phyloP scores from a whole-genome alignment of 2,113 vertebrate species.

The Lycaon pictus region DNA sequence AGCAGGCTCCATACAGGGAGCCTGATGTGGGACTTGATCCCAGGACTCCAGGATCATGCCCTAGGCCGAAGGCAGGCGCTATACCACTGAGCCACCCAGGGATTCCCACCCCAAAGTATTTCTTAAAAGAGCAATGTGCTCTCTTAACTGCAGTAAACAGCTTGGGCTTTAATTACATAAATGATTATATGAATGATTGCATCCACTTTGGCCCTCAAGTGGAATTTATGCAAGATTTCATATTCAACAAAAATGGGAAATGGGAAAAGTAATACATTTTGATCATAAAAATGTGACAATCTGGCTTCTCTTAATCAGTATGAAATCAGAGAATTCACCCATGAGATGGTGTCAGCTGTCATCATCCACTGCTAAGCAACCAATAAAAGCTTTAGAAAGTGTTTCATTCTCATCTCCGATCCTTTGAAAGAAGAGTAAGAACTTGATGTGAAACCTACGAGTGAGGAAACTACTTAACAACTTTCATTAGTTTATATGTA shows the following conservation, averaged over 20 bases:
- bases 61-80: too few species aligned
- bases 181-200: not conserved
- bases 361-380: not conserved
- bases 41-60: too few species aligned
- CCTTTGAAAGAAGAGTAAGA: not conserved
- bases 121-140: not conserved
- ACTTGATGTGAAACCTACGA: not conserved
- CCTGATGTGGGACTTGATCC: too few species aligned
- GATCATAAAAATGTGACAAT: not conserved
- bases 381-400: not conserved
- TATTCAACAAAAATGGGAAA: not conserved
- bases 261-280: not conserved
- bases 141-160: not conserved
- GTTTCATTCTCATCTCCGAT: not conserved
- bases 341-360: not conserved
- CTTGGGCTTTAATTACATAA: not conserved
- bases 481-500: not conserved
- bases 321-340: not conserved
- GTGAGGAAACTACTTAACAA: not conserved
- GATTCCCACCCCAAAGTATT: not conserved
- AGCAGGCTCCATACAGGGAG: too few species aligned
- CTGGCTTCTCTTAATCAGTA: not conserved
- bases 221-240: not conserved
- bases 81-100: too few species aligned
- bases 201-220: not conserved